Evolutionary conservation across 23 tunicate genomes (phyloP).

Genomic region (Styela clava): DNA sequence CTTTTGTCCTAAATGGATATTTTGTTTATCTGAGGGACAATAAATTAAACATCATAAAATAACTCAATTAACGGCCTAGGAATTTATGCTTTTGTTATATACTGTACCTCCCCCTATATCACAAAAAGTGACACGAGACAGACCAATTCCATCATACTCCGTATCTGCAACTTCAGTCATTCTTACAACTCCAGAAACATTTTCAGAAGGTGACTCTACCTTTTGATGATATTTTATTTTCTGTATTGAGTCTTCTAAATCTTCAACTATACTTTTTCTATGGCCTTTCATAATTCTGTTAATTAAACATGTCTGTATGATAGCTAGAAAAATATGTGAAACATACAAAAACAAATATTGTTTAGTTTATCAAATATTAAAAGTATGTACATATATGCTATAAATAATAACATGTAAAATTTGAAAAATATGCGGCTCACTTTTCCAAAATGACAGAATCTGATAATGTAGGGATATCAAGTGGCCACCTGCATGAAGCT

Average conservation of each 20-base stretch:
- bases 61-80: too few relatives aligned
- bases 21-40: too few relatives aligned
- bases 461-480: constrained; percentile 38
- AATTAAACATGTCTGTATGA: not conserved
- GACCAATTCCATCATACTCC: constrained; percentile 56
- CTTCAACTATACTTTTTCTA: not conserved
- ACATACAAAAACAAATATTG: not conserved
- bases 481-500: constrained; percentile 58
- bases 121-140: constrained; percentile 61
- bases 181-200: constrained; percentile 24
- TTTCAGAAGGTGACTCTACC: not conserved
- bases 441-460: not conserved
- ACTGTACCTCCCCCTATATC: constrained; percentile 7
- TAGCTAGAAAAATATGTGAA: not conserved
- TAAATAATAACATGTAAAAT: not conserved
- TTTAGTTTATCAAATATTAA: too few relatives aligned
- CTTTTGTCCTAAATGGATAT: too few relatives aligned
- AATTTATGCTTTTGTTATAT: too few relatives aligned
- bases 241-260: not conserved
- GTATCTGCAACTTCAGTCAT: constrained; percentile 56
- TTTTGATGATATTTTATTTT: not conserved
- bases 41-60: too few relatives aligned
- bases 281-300: not conserved
- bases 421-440: not conserved
- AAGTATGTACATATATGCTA: too few relatives aligned